Evolutionary conservation across 2,797 vertebrate genomes (phyloP).

Genomic region (Tarsius wallacei): DNA sequence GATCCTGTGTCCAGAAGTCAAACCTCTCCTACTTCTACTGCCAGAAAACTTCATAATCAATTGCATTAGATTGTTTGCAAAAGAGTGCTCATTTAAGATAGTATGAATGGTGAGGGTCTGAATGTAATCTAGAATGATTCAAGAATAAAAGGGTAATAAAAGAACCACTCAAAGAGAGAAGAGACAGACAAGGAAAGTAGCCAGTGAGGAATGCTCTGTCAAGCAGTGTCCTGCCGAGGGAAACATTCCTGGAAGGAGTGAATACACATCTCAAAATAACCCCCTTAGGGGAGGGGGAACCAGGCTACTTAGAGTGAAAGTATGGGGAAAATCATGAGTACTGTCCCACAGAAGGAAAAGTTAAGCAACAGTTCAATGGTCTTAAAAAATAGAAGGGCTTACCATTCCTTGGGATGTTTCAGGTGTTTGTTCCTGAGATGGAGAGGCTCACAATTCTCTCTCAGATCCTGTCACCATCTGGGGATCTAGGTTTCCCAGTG

Average conservation of each 20-base stretch:
- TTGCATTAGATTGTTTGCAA: not conserved
- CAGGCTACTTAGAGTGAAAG: not conserved
- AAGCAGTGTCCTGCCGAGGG: rapidly evolving
- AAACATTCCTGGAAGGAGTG: not conserved
- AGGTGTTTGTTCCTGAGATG: not conserved
- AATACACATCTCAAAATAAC: rapidly evolving
- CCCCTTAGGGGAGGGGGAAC: rapidly evolving
- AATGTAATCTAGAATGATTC: not conserved
- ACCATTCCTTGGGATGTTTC: not conserved
- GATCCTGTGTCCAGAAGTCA: not conserved
- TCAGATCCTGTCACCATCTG: not conserved
- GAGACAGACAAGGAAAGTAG: not conserved
- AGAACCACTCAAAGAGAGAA: not conserved
- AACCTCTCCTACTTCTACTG: not conserved
- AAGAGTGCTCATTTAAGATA: not conserved
- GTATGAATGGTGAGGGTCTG: not conserved
- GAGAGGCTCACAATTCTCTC: not conserved
- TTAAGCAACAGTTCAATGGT: not conserved
- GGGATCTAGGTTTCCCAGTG: not conserved
- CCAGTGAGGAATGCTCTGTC: not conserved
- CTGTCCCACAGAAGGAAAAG: not conserved
- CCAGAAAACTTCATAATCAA: not conserved
- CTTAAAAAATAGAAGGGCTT: not conserved
- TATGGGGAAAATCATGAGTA: not conserved
- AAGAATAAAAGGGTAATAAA: not conserved